phyloP scores from a whole-genome alignment of 2,113 vertebrate genomes.

The Ammodytes dubius region DNA sequence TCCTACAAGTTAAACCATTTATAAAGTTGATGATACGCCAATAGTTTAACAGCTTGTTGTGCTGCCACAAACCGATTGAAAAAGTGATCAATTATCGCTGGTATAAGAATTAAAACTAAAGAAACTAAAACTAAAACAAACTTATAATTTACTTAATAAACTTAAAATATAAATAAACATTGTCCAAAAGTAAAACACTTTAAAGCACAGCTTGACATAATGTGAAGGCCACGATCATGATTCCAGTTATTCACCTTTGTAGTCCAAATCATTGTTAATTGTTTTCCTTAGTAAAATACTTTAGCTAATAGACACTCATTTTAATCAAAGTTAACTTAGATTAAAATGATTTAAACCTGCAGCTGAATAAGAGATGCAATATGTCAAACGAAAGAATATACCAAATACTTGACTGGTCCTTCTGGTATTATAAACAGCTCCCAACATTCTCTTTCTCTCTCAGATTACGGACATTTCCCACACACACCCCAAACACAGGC shows the following conservation, averaged over 20 bases:
- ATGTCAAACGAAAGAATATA: constrained; percentile 10
- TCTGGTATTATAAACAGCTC: constrained; percentile 38
- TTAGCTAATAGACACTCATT: not conserved
- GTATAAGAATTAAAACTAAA: too few species aligned
- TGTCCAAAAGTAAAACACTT: not conserved
- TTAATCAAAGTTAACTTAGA: not conserved
- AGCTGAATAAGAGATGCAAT: not conserved
- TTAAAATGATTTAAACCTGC: not conserved
- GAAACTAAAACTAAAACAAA: too few species aligned
- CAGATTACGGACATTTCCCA: constrained; percentile 65
- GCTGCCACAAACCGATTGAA: too few species aligned
- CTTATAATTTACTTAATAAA: not conserved
- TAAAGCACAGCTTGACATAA: not conserved
- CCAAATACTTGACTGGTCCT: constrained; percentile 10
- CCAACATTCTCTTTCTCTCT: constrained; percentile 30
- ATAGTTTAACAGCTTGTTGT: too few species aligned
- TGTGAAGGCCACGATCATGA: not conserved
- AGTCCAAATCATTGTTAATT: not conserved
- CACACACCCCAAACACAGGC: constrained; percentile 54
- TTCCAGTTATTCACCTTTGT: not conserved
- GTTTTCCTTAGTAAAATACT: too few species aligned
- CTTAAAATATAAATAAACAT: not conserved
- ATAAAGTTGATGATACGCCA: too few species aligned
- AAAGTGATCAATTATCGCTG: too few species aligned
- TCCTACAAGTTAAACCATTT: too few species aligned